Conservation (phyloP, 2,888 invertebrate species). For the Neelides folsomi region DNA sequence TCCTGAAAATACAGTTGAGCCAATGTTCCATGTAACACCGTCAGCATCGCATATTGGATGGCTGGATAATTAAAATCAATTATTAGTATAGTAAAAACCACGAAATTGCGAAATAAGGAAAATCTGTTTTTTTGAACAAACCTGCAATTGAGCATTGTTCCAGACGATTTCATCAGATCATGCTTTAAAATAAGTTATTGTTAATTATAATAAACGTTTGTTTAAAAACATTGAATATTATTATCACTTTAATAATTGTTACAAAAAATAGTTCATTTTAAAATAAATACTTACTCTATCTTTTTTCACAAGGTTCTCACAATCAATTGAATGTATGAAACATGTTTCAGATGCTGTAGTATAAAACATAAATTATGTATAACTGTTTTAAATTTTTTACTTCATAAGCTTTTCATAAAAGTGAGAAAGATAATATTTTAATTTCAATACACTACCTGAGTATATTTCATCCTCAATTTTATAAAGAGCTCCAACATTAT, state of each 20-base stretch:
- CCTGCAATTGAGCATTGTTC: slow-evolving; percentile 14
- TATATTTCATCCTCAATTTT: slow-evolving; percentile 23
- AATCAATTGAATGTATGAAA: slow-evolving; percentile 28
- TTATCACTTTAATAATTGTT: too few species aligned
- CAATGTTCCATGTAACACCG: slow-evolving; percentile 28
- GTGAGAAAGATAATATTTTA: too few species aligned
- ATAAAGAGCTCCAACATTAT: slow-evolving; percentile 28
- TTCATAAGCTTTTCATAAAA: too few species aligned
- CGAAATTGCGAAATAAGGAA: too few species aligned
- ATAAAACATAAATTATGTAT: too few species aligned
- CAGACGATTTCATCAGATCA: slow-evolving; percentile 8
- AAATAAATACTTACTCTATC: slow-evolving; percentile 25
- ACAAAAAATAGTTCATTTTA: too few species aligned
- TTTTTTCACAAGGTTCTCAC: slow-evolving; percentile 22
- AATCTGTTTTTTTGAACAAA: too few species aligned
- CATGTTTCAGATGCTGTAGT: slow-evolving; percentile 28
- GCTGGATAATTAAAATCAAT: slow-evolving; percentile 15
- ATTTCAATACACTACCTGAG: too few species aligned
- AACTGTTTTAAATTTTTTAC: too few species aligned
- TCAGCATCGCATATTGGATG: slow-evolving; percentile 28
- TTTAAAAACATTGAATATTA: too few species aligned
- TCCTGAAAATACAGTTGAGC: slow-evolving; percentile 33
- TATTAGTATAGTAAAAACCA: too few species aligned
- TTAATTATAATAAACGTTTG: too few species aligned
- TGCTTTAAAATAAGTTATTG: slow-evolving; percentile 1